phyloP scores from a whole-genome alignment of 2,888 invertebrate genomes.

The Perdita meconis region DNA sequence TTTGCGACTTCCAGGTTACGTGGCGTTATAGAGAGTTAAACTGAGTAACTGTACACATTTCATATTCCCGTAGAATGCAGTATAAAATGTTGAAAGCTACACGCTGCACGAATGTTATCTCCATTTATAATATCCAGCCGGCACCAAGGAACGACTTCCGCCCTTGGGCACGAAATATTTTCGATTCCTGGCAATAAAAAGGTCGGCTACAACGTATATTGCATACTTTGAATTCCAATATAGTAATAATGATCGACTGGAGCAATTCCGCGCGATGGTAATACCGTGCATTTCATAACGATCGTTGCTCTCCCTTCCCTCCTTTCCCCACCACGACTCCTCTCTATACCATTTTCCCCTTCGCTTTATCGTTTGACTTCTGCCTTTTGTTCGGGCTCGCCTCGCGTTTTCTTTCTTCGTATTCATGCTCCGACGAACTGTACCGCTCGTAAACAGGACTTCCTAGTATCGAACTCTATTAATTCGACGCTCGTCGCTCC shows the following conservation, averaged over 20 bases:
- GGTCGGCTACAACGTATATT: constrained; percentile 1
- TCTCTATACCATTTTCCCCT: neutral
- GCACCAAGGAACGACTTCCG: constrained; percentile 25
- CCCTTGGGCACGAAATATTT: constrained; percentile 45
- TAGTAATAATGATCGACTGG: constrained; percentile 47
- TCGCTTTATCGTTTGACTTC: constrained; percentile 16
- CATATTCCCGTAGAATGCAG: constrained; percentile 14
- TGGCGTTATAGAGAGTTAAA: neutral
- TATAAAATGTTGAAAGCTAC: constrained; percentile 30
- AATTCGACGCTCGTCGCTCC: constrained; percentile 70
- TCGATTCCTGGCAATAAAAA: neutral
- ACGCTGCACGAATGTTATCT: constrained; percentile 39
- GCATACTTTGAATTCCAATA: constrained; percentile 44
- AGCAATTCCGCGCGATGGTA: constrained; percentile 15
- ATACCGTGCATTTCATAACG: constrained; percentile 47
- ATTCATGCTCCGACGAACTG: constrained; percentile 79
- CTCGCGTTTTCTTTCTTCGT: constrained; percentile 64
- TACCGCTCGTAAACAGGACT: constrained; percentile 72
- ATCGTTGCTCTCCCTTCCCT: constrained; percentile 10
- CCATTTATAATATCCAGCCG: constrained; percentile 20
- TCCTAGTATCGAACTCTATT: constrained; percentile 69
- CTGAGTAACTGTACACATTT: neutral
- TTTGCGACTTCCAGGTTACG: too few relatives aligned
- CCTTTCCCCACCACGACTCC: constrained; percentile 2
- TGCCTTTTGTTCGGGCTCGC: constrained; percentile 6